Conservation (phyloP, 1,140 invertebrate species). For the Drosophila kurseongensis region DNA sequence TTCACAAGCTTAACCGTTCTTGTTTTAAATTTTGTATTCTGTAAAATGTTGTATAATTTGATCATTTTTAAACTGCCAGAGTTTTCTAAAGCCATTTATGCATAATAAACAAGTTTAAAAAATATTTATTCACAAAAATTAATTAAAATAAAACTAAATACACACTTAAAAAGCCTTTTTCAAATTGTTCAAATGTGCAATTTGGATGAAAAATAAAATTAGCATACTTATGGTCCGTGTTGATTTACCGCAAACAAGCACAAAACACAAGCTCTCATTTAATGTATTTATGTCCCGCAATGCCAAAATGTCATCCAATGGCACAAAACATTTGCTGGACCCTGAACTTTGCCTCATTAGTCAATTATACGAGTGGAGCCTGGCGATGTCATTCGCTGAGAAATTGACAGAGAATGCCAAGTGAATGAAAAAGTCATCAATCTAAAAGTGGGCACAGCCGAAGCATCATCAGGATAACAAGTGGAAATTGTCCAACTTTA, state of each 20-base stretch:
- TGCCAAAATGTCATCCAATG: constrained; percentile 25
- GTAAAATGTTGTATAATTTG: neutral
- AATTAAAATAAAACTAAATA: neutral
- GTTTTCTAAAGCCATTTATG: no score
- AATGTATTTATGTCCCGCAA: constrained; percentile 9
- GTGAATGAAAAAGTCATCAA: constrained; percentile 46
- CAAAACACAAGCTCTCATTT: constrained; percentile 11
- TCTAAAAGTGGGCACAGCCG: constrained; percentile 13
- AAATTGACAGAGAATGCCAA: constrained; percentile 29
- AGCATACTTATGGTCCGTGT: constrained; percentile 2
- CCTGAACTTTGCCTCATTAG: constrained; percentile 49
- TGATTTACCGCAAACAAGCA: constrained; percentile 17
- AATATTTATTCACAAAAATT: neutral
- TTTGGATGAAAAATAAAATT: constrained; percentile 6
- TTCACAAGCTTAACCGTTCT: no score
- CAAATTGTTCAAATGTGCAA: neutral
- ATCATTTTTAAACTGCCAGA: no score
- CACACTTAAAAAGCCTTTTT: neutral
- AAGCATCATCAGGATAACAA: constrained; percentile 14
- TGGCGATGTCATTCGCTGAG: constrained; percentile 12
- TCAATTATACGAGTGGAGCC: constrained; percentile 25
- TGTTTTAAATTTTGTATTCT: neutral
- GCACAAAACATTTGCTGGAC: constrained; percentile 23
- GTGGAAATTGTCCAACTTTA: constrained; percentile 18
- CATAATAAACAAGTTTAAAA: no score